Conservation (phyloP, 2,888 invertebrate genomes). For the Pyrrhia umbra region DNA sequence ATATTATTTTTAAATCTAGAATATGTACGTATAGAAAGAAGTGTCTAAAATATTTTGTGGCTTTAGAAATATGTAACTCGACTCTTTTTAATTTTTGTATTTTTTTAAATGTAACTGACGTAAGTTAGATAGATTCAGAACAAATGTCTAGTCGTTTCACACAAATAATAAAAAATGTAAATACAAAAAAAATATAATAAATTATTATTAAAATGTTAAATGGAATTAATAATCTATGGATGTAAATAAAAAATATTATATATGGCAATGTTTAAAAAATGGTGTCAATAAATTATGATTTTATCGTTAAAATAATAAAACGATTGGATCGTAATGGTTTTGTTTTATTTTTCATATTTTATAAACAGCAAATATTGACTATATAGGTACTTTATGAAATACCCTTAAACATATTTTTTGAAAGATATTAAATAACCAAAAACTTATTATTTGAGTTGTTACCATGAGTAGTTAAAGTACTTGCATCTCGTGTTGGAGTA, state of each 20-base stretch:
- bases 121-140: constrained; percentile 54
- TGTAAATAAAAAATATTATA: constrained; percentile 58
- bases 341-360: constrained; percentile 45
- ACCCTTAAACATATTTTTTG: neutral
- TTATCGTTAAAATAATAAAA: constrained; percentile 68
- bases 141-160: constrained; percentile 59
- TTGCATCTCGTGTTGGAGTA: too few relatives aligned
- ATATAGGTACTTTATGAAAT: too few relatives aligned
- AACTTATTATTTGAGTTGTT: too few relatives aligned
- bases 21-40: neutral
- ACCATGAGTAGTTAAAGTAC: too few relatives aligned
- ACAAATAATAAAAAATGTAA: constrained; percentile 54
- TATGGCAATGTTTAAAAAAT: constrained; percentile 59
- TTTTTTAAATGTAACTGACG: constrained; percentile 45
- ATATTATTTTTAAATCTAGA: neutral
- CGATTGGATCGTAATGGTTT: constrained; percentile 71
- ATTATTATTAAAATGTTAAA: constrained; percentile 47
- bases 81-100: constrained; percentile 51
- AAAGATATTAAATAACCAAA: neutral
- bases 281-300: constrained; percentile 61
- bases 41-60: constrained; percentile 11
- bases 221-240: constrained; percentile 48
- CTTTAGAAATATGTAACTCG: constrained; percentile 4
- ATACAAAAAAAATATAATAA: constrained; percentile 50
- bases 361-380: too few relatives aligned